Percentiles rank a stretch among this genome's conserved stretches.
Conservation (phyloP, 2,797 vertebrate species). For the Nasua narica region DNA sequence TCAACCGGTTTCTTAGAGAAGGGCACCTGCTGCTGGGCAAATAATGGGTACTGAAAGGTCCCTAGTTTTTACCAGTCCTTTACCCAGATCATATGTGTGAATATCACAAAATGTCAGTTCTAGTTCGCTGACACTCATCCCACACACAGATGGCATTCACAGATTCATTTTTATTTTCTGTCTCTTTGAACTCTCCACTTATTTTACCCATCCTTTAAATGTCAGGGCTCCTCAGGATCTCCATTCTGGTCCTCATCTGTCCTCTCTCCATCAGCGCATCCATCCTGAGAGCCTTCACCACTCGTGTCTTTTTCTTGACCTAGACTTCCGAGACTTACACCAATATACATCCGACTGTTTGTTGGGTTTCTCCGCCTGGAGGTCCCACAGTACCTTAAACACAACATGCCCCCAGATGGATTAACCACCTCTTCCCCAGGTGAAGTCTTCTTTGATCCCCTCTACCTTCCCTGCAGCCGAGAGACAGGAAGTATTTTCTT, state of each 20-base stretch:
- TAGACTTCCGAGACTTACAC: not conserved
- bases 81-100: constrained; percentile 46
- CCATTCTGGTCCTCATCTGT: not conserved
- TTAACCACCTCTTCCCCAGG: not conserved
- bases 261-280: not conserved
- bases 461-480: not conserved
- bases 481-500: not conserved
- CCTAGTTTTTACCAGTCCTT: constrained; percentile 3
- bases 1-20: not conserved
- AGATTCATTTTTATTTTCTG: constrained; percentile 39
- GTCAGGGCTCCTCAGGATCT: constrained; percentile 17
- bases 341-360: not conserved
- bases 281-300: not conserved
- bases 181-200: not conserved
- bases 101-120: constrained; percentile 42
- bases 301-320: not conserved
- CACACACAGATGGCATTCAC: constrained; percentile 33
- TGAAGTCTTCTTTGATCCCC: not conserved
- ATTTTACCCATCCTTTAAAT: constrained; percentile 20
- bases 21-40: not conserved
- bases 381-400: not conserved
- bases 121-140: constrained; percentile 34
- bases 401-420: not conserved
- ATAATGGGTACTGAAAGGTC: not conserved
- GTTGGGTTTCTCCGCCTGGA: not conserved